A percentile compares a stretch with the other conserved stretches of the same genome.
Conservation (phyloP, 1,140 invertebrate species). For the Linepithema humile region DNA sequence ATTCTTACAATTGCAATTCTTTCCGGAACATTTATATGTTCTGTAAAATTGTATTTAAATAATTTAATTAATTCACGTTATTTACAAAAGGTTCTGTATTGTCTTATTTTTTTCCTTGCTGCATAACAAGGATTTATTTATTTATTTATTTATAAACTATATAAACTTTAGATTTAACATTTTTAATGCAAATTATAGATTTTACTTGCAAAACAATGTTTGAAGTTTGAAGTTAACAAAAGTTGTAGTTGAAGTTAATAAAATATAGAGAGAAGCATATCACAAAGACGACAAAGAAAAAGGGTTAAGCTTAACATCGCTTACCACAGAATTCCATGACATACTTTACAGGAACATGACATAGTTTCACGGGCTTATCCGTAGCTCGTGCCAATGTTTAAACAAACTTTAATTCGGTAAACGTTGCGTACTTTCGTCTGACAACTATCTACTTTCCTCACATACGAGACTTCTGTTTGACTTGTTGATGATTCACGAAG, state of each 20-base stretch:
- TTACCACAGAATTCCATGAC: not conserved
- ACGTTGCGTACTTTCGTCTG: not conserved
- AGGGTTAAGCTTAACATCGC: not conserved
- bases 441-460: slow-evolving; percentile 1
- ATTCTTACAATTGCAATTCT: not conserved
- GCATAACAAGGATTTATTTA: too few species aligned
- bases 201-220: not conserved
- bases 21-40: not conserved
- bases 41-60: not conserved
- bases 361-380: slow-evolving; percentile 1
- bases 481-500: not conserved
- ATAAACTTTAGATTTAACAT: not conserved
- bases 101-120: too few species aligned
- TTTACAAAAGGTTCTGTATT: not conserved
- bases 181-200: not conserved
- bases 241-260: too few species aligned
- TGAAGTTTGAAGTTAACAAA: not conserved
- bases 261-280: too few species aligned
- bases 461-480: slow-evolving; percentile 30
- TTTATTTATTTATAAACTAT: not conserved
- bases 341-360: not conserved
- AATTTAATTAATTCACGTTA: not conserved
- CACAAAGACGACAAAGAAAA: too few species aligned
- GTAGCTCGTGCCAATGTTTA: slow-evolving; percentile 53
- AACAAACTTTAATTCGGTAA: slow-evolving; percentile 56